A percentile compares a stretch with the other conserved stretches of the same genome.
phyloP scores from a whole-genome alignment of 2,797 vertebrate species.

The Tolypeutes matacus region DNA sequence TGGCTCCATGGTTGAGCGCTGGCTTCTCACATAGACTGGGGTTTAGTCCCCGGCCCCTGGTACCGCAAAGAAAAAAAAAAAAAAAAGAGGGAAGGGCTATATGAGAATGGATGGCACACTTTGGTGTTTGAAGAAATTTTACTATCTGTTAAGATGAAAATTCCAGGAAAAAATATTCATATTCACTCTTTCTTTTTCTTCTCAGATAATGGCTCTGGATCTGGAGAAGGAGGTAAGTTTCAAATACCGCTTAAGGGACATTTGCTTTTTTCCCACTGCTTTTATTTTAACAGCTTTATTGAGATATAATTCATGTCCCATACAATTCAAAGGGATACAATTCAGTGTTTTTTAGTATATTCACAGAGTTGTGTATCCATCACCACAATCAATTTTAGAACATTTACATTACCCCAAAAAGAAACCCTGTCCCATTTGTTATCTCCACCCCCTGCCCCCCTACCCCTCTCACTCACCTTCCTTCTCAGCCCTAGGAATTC shows the following conservation, averaged over 20 bases:
- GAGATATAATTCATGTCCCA: background rate
- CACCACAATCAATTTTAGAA: background rate
- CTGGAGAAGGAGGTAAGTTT: constrained; percentile 94
- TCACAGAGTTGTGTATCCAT: background rate
- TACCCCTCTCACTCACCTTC: too few species aligned
- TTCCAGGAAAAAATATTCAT: constrained; percentile 78
- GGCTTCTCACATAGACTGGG: too few species aligned
- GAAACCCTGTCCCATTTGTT: background rate
- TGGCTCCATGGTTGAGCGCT: too few species aligned
- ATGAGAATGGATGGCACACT: background rate
- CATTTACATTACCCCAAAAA: constrained; percentile 5
- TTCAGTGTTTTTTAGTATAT: background rate
- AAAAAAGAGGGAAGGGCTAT: background rate
- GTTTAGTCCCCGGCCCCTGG: too few species aligned
- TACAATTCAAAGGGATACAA: background rate
- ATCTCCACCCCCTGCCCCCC: background rate
- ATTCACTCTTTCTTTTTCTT: constrained; percentile 71
- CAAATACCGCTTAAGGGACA: background rate
- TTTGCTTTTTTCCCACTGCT: constrained; percentile 44
- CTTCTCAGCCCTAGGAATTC: background rate
- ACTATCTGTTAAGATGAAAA: constrained; percentile 43
- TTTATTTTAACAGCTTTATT: background rate
- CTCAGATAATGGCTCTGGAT: constrained; percentile 95
- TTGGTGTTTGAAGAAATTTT: constrained; percentile 60
- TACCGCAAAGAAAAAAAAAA: too few species aligned